Evolutionary conservation across 1,140 invertebrate species (phyloP).

Genomic region (Chrysopa pallens): DNA sequence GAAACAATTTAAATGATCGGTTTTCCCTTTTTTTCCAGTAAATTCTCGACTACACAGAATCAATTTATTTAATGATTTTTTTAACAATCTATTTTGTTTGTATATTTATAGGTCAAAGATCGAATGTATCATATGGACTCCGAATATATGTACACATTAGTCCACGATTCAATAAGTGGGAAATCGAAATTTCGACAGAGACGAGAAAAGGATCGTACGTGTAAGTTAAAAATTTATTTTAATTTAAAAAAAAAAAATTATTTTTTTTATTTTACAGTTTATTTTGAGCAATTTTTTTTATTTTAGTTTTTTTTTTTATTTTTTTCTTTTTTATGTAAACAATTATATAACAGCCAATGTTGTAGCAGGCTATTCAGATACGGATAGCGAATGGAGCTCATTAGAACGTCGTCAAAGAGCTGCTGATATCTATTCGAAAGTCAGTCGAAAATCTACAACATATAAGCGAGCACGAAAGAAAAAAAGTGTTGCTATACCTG

Average conservation of each 20-base stretch:
- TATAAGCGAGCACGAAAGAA: conserved; percentile 64
- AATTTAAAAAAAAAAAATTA: conserved; percentile 1
- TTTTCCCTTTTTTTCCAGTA: too few species aligned
- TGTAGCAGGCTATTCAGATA: conserved; percentile 55
- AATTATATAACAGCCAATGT: not conserved
- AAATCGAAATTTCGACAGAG: conserved; percentile 37
- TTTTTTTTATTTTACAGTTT: conserved; percentile 3
- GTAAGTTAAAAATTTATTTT: conserved; percentile 22
- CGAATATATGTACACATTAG: conserved; percentile 36
- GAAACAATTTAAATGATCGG: too few species aligned
- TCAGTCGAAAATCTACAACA: conserved; percentile 50
- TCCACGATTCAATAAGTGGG: conserved; percentile 44
- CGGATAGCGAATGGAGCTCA: conserved; percentile 74
- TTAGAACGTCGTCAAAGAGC: conserved; percentile 46
- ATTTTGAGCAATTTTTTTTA: conserved; percentile 1
- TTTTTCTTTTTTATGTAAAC: not conserved
- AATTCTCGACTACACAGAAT: too few species aligned
- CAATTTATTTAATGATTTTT: not conserved
- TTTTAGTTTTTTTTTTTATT: not conserved
- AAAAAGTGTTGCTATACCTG: conserved; percentile 54
- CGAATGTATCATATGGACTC: conserved; percentile 35
- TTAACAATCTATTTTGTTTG: conserved; percentile 35
- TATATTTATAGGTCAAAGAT: conserved; percentile 17
- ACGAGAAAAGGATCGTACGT: conserved; percentile 41
- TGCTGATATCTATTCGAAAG: conserved; percentile 42